These are phyloP conservation scores for Proteles cristata DNA, from an alignment of 2,113 vertebrate genomes.

Conservation along the genomic window DNA sequence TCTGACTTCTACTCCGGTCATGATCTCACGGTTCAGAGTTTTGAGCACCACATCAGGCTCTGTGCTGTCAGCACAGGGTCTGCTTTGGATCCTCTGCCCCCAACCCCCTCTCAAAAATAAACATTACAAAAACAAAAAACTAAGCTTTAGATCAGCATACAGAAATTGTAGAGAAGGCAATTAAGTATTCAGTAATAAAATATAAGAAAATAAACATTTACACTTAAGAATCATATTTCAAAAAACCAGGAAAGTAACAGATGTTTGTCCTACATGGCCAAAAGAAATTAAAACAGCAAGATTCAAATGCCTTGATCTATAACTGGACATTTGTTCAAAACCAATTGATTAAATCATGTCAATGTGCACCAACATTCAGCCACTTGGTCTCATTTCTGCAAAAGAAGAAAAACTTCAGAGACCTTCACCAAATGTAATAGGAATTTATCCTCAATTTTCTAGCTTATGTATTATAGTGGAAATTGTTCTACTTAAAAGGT, in stretches of 20 bases:
- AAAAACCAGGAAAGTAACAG: neutral
- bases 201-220: neutral
- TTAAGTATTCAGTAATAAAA: neutral
- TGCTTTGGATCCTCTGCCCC: too few species aligned
- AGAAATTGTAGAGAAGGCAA: neutral
- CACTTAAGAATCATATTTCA: neutral
- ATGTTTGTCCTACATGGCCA: neutral
- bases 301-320: neutral
- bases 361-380: neutral
- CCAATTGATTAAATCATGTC: neutral
- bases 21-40: too few species aligned
- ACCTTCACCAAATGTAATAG: neutral
- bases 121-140: neutral
- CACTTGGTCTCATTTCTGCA: neutral
- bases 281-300: neutral
- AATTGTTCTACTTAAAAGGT: neutral
- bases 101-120: too few species aligned
- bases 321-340: neutral
- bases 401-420: neutral
- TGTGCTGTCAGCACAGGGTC: too few species aligned
- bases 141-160: neutral
- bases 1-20: too few species aligned
- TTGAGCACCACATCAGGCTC: too few species aligned
- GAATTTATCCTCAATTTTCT: slow-evolving; percentile 29
- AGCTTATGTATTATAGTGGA: neutral